These are phyloP conservation scores for Knipowitschia caucasica DNA, from an alignment of 2,797 vertebrate species.

Conservation along the genomic window DNA sequence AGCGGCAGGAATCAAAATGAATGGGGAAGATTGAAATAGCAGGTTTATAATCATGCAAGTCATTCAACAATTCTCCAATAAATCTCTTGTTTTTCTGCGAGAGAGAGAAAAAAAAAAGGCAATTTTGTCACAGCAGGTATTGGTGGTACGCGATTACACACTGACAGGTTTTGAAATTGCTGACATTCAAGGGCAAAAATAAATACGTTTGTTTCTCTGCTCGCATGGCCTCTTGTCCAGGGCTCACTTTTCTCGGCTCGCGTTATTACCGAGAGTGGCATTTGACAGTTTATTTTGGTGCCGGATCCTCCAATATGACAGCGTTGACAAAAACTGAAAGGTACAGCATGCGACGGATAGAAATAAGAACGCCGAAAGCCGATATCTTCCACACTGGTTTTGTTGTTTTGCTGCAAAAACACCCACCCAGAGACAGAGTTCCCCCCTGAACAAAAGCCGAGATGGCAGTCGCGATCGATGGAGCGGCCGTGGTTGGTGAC, in stretches of 20 bases:
- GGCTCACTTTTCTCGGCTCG: constrained; percentile 6
- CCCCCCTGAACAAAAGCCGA: constrained; percentile 36
- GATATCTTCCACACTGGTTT: constrained; percentile 21
- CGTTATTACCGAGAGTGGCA: constrained; percentile 19
- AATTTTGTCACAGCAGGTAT: constrained; percentile 29
- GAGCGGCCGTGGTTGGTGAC: constrained; percentile 22
- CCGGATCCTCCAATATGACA: constrained; percentile 19
- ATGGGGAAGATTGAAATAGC: constrained; percentile 37
- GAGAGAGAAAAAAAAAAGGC: constrained; percentile 41
- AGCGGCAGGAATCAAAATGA: constrained; percentile 15
- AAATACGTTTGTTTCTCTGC: constrained; percentile 13
- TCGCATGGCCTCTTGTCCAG: constrained; percentile 1
- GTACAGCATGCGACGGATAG: constrained; percentile 1
- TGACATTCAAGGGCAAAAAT: constrained; percentile 13
- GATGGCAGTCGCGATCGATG: constrained; percentile 36
- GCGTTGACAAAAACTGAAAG: constrained; percentile 30
- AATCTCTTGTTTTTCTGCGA: constrained; percentile 24
- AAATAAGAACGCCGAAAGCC: constrained; percentile 12
- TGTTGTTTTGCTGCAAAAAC: constrained; percentile 13
- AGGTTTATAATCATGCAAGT: constrained; percentile 58
- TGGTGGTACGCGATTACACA: constrained; percentile 15
- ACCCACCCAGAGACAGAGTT: not conserved
- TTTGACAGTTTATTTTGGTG: constrained; percentile 7
- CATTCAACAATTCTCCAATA: constrained; percentile 41
- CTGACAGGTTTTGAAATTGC: constrained; percentile 18